phyloP scores from a whole-genome alignment of 2,113 vertebrate species.

The Tupaia tana region DNA sequence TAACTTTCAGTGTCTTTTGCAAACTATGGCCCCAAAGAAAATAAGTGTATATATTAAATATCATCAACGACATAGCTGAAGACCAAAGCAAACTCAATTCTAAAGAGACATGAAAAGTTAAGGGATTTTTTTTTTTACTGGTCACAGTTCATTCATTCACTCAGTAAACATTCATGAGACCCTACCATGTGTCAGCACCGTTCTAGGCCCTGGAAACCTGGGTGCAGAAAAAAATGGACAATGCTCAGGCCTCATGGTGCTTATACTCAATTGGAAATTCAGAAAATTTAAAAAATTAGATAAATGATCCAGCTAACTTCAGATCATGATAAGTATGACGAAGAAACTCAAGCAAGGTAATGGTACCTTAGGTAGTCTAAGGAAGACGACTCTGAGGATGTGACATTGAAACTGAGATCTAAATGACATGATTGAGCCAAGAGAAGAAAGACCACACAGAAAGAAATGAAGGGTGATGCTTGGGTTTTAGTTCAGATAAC shows the following conservation, averaged over 20 bases:
- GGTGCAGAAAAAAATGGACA: not conserved
- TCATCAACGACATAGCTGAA: not conserved
- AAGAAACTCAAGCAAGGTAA: not conserved
- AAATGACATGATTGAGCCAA: not conserved
- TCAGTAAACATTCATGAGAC: not conserved
- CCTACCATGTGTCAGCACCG: not conserved
- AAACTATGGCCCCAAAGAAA: conserved; percentile 8
- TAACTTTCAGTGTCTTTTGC: not conserved
- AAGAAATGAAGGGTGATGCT: not conserved
- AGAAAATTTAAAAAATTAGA: not conserved
- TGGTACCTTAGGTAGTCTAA: not conserved
- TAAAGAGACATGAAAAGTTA: not conserved
- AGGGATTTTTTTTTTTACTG: not conserved
- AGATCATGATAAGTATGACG: not conserved
- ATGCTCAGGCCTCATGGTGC: not conserved
- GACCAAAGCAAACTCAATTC: not conserved
- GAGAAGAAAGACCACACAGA: not conserved
- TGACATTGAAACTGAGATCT: not conserved
- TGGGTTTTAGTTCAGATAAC: not conserved
- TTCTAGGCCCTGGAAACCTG: not conserved
- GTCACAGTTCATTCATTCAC: not conserved
- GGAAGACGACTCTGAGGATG: not conserved
- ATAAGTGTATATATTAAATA: not conserved
- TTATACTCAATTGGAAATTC: conserved; percentile 14
- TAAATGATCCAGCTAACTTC: not conserved